phyloP scores from a whole-genome alignment of 2,113 vertebrate genomes.

The Megalops atlanticus region DNA sequence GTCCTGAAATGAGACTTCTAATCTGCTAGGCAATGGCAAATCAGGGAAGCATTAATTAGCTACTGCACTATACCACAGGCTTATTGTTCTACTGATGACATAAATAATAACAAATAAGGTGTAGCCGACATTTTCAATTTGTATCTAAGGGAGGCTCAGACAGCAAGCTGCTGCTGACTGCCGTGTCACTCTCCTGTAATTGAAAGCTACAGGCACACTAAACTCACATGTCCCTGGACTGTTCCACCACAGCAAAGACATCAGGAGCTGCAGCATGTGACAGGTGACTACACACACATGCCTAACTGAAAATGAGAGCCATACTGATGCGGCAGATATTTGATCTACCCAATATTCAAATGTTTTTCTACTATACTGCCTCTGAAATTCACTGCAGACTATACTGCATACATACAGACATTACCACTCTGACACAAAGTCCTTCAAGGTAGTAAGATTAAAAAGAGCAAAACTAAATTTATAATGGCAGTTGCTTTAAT shows the following conservation, averaged over 20 bases:
- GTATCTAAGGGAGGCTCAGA: neutral
- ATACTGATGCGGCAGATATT: neutral
- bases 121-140: neutral
- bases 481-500: too few species aligned
- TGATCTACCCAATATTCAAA: neutral
- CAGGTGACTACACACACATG: neutral
- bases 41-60: neutral
- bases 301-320: neutral
- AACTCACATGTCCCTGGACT: neutral
- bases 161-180: too few species aligned
- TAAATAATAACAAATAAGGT: neutral
- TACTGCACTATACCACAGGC: neutral
- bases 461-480: too few species aligned
- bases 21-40: neutral
- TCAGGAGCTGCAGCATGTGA: too few species aligned
- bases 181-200: too few species aligned
- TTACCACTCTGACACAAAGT: too few species aligned
- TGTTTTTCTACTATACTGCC: neutral
- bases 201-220: neutral
- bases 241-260: neutral
- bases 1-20: neutral
- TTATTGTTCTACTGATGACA: neutral
- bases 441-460: too few species aligned
- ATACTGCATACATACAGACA: neutral
- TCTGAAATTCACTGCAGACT: neutral